phyloP scores from a whole-genome alignment of 1,140 invertebrate species.

The Lithobius niger region DNA sequence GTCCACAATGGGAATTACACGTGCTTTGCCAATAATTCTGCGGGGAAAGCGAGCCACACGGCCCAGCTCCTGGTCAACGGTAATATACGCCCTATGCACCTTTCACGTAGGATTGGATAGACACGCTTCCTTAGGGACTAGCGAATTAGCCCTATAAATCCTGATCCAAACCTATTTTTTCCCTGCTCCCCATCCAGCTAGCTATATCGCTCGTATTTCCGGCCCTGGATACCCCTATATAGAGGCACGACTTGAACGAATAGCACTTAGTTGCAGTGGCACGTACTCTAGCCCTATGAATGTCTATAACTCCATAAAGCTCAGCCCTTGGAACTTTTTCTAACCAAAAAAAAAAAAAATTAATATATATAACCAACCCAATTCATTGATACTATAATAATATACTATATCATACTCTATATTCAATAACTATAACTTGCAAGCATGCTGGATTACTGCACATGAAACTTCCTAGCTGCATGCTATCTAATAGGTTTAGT shows the following conservation, averaged over 20 bases:
- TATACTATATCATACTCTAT: background rate
- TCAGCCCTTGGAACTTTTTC: constrained; percentile 1
- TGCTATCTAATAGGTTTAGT: background rate
- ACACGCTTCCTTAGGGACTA: constrained; percentile 16
- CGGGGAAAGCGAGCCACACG: constrained; percentile 45
- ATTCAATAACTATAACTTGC: background rate
- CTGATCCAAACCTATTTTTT: background rate
- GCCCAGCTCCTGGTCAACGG: constrained; percentile 44
- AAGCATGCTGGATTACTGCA: constrained; percentile 10
- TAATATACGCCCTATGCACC: constrained; percentile 21
- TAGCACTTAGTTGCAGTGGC: constrained; percentile 9
- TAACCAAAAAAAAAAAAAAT: background rate
- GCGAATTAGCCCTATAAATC: constrained; percentile 13
- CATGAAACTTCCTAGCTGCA: constrained; percentile 5
- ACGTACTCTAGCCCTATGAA: background rate
- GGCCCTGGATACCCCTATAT: background rate
- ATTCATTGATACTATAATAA: background rate
- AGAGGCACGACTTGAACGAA: constrained; percentile 4
- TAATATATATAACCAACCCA: background rate
- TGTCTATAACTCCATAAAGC: background rate
- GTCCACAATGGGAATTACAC: constrained; percentile 79
- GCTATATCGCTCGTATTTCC: background rate
- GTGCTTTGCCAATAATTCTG: constrained; percentile 47
- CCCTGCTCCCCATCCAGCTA: background rate
- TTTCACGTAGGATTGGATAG: constrained; percentile 1